phyloP scores from a whole-genome alignment of 2,888 invertebrate species.

The Melipona beecheii region DNA sequence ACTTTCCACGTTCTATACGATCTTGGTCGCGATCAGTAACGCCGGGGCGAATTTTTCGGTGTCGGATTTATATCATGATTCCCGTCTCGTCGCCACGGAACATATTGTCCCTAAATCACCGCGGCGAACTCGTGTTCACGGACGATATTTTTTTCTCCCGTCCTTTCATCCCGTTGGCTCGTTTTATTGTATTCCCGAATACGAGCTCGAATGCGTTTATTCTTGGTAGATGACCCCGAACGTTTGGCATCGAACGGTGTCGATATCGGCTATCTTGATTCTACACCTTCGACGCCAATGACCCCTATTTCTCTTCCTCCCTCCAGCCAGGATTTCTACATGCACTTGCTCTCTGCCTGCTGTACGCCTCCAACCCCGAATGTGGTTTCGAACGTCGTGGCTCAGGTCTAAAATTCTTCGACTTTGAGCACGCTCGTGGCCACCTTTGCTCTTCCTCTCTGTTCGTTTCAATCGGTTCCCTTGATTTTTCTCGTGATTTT shows the following conservation, averaged over 20 bases:
- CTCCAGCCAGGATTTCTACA: not conserved
- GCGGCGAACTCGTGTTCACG: not conserved
- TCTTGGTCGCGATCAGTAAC: slow-evolving; percentile 30
- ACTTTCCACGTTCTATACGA: slow-evolving; percentile 48
- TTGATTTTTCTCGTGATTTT: not conserved
- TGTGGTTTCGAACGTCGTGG: slow-evolving; percentile 51
- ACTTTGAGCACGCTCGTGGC: not conserved
- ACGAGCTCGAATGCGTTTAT: not conserved
- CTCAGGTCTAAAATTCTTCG: slow-evolving; percentile 29
- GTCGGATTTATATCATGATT: not conserved
- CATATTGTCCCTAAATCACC: not conserved
- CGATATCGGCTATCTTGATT: not conserved
- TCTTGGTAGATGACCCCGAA: not conserved
- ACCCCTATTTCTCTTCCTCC: slow-evolving; percentile 44
- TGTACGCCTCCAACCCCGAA: slow-evolving; percentile 44
- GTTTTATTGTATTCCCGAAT: not conserved
- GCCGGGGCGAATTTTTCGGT: slow-evolving; percentile 22
- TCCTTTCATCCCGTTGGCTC: not conserved
- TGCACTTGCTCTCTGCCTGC: slow-evolving; percentile 53
- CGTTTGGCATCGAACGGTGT: not conserved
- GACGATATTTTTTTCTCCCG: not conserved
- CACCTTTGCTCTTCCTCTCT: not conserved
- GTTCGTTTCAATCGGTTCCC: not conserved
- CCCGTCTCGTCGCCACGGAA: not conserved
- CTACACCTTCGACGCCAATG: slow-evolving; percentile 42